Percentiles rank a stretch among this genome's conserved stretches.
Evolutionary conservation across 2,888 invertebrate genomes (phyloP).

Genomic region (Nomada fabriciana): DNA sequence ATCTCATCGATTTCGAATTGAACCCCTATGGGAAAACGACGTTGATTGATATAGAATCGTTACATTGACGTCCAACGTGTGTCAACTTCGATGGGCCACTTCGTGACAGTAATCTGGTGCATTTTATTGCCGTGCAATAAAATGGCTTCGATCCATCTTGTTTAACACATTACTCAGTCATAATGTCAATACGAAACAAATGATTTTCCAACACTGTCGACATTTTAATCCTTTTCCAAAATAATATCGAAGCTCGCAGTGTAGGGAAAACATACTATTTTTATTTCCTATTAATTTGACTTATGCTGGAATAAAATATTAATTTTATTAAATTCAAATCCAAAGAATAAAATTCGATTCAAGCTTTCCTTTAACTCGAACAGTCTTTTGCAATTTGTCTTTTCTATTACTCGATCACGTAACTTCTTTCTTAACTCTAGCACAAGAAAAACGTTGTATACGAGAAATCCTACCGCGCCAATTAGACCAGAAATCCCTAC

Average conservation of each 20-base stretch:
- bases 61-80: conserved; percentile 39
- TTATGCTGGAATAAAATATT: not conserved
- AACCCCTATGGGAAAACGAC: conserved; percentile 12
- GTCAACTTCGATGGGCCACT: conserved; percentile 55
- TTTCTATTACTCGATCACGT: too few relatives aligned
- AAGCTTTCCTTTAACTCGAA: too few relatives aligned
- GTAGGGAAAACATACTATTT: not conserved
- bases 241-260: not conserved
- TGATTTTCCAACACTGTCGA: not conserved
- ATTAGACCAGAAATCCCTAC: too few relatives aligned
- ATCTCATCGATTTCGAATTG: conserved; percentile 1
- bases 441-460: too few relatives aligned
- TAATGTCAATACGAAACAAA: conserved; percentile 29
- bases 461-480: too few relatives aligned
- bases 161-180: conserved; percentile 31
- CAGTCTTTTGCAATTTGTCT: too few relatives aligned
- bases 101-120: conserved; percentile 59
- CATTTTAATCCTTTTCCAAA: not conserved
- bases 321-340: not conserved
- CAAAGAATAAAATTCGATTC: too few relatives aligned
- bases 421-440: too few relatives aligned
- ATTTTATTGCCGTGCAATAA: conserved; percentile 60
- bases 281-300: too few relatives aligned
- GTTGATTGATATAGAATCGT: conserved; percentile 39
- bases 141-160: conserved; percentile 52